Conservation (phyloP, 2,797 vertebrate species). For the Sebastes diaconus region DNA sequence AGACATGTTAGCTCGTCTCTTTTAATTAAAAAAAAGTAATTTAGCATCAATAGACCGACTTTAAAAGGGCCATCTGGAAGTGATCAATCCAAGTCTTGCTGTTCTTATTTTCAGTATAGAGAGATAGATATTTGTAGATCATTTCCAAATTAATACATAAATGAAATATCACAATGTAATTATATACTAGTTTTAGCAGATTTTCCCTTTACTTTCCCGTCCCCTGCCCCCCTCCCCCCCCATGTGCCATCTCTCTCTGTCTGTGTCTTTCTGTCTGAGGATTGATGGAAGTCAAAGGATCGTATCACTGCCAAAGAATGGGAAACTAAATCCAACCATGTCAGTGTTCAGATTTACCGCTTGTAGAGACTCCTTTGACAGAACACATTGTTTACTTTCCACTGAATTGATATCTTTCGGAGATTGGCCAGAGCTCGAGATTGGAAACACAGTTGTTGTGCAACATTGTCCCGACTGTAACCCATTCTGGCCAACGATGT, state of each 20-base stretch:
- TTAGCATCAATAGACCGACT: not conserved
- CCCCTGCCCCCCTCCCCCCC: too few relatives aligned
- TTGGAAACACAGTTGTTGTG: conserved; percentile 44
- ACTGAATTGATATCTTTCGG: conserved; percentile 38
- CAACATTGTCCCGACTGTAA: conserved; percentile 23
- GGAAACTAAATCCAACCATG: conserved; percentile 6
- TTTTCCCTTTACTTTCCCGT: not conserved
- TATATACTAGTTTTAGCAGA: not conserved
- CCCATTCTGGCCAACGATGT: conserved; percentile 12
- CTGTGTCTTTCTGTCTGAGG: not conserved
- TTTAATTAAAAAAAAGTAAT: not conserved
- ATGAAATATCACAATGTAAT: not conserved
- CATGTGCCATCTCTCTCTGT: not conserved
- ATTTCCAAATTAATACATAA: not conserved
- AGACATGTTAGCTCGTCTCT: not conserved
- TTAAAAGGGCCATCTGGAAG: not conserved
- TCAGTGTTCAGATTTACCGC: conserved; percentile 16
- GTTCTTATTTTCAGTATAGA: not conserved
- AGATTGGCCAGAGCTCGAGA: conserved; percentile 13
- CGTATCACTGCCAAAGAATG: not conserved
- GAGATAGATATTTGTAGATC: not conserved
- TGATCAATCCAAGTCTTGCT: not conserved
- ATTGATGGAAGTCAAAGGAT: conserved; percentile 2
- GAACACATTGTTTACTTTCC: conserved; percentile 28
- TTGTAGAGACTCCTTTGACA: conserved; percentile 13